These are phyloP conservation scores for Onthophagus sagittarius DNA, from an alignment of 2,888 invertebrate species.

Conservation along the genomic window DNA sequence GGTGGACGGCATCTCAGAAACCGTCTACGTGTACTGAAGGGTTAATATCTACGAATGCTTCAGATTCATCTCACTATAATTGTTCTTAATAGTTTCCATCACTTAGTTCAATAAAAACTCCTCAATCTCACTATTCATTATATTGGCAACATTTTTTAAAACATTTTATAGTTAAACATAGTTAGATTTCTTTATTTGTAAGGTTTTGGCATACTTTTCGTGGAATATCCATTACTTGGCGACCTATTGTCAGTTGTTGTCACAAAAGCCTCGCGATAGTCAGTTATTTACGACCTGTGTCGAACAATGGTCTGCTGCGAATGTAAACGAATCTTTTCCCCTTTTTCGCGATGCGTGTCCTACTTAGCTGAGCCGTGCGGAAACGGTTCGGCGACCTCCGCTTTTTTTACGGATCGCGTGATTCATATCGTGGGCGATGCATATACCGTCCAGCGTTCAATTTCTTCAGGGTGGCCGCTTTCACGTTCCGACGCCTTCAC, in stretches of 20 bases:
- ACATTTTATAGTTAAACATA: too few relatives aligned
- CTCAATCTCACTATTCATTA: too few relatives aligned
- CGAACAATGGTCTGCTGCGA: conserved; percentile 7
- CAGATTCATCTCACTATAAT: too few relatives aligned
- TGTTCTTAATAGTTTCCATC: too few relatives aligned
- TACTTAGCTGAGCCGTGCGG: conserved; percentile 3
- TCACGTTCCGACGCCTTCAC: background rate
- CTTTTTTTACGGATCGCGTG: conserved; percentile 8
- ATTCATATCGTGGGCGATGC: conserved; percentile 12
- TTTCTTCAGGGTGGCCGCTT: conserved; percentile 1
- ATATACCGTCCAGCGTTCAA: background rate
- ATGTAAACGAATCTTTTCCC: conserved; percentile 3
- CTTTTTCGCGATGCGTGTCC: conserved; percentile 6
- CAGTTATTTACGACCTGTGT: conserved; percentile 8
- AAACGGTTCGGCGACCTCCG: conserved; percentile 12
- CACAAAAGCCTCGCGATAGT: conserved; percentile 1
- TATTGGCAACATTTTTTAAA: too few relatives aligned
- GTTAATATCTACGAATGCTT: too few relatives aligned
- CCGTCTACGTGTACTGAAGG: too few relatives aligned
- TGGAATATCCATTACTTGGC: background rate
- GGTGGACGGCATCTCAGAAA: too few relatives aligned
- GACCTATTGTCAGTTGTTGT: background rate
- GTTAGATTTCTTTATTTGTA: too few relatives aligned
- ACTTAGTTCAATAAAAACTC: too few relatives aligned
- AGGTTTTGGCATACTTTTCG: background rate